Conservation (phyloP, 2,888 invertebrate genomes). For the Acronicta leporina region DNA sequence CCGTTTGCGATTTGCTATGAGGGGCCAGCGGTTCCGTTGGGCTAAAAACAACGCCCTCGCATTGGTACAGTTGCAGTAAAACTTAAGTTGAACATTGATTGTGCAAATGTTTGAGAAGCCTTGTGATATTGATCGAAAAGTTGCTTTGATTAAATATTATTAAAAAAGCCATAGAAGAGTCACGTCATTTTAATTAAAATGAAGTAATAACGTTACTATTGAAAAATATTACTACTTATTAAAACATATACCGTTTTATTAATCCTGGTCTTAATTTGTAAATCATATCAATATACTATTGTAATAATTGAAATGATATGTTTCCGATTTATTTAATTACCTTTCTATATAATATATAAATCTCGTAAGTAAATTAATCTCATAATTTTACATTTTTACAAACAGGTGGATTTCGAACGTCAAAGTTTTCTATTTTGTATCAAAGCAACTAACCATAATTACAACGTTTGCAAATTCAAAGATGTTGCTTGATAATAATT, state of each 20-base stretch:
- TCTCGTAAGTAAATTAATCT: no score
- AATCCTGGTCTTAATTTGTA: no score
- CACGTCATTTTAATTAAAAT: neutral
- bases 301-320: neutral
- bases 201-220: no score
- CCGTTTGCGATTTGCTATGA: slow-evolving; percentile 87
- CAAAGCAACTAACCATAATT: slow-evolving; percentile 43
- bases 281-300: no score
- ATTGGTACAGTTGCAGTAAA: slow-evolving; percentile 16
- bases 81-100: slow-evolving; percentile 21
- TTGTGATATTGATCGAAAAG: slow-evolving; percentile 25
- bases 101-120: slow-evolving; percentile 42
- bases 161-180: neutral
- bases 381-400: no score
- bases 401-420: no score
- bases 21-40: slow-evolving; percentile 81
- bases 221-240: no score
- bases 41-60: slow-evolving; percentile 69
- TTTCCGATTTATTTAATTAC: no score
- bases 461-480: slow-evolving; percentile 1
- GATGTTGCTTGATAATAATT: slow-evolving; percentile 20
- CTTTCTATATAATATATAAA: no score
- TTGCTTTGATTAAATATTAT: slow-evolving; percentile 32
- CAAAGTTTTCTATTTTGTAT: neutral
- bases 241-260: no score